These are phyloP conservation scores for Plebejus melissa DNA, from an alignment of 2,888 invertebrate species.

Conservation along the genomic window DNA sequence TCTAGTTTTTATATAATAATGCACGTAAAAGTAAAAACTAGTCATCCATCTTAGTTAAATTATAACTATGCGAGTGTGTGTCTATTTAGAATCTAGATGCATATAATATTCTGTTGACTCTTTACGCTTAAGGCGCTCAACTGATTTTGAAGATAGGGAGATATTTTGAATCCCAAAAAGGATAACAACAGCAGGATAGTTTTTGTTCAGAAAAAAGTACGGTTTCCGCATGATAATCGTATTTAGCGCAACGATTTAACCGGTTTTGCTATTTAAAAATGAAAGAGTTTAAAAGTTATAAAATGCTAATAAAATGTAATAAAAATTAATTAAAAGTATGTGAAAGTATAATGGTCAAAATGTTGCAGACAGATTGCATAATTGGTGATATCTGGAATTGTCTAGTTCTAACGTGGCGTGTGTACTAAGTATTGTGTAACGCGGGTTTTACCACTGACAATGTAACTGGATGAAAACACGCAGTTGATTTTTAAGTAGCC, in stretches of 20 bases:
- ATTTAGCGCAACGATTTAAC: not conserved
- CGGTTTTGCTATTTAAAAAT: too few relatives aligned
- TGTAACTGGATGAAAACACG: constrained; percentile 18
- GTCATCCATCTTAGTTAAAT: not conserved
- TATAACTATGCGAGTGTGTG: not conserved
- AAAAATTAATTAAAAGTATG: not conserved
- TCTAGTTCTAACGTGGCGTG: constrained; percentile 34
- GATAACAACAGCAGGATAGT: too few relatives aligned
- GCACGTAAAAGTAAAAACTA: too few relatives aligned
- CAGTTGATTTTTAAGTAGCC: not conserved
- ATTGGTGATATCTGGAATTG: constrained; percentile 43
- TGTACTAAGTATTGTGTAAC: constrained; percentile 20
- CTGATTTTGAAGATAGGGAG: not conserved
- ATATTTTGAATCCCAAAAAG: too few relatives aligned
- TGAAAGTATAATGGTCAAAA: constrained; percentile 14
- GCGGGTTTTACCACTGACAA: constrained; percentile 14
- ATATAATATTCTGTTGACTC: not conserved
- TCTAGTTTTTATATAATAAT: not conserved
- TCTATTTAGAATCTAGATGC: not conserved
- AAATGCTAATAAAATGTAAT: not conserved
- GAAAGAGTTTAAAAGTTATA: not conserved
- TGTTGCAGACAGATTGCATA: constrained; percentile 41
- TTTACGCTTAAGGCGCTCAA: not conserved
- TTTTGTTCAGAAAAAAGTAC: not conserved
- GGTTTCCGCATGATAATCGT: not conserved